phyloP scores from a whole-genome alignment of 2,888 invertebrate species.

The Exephanes ischioxanthus region DNA sequence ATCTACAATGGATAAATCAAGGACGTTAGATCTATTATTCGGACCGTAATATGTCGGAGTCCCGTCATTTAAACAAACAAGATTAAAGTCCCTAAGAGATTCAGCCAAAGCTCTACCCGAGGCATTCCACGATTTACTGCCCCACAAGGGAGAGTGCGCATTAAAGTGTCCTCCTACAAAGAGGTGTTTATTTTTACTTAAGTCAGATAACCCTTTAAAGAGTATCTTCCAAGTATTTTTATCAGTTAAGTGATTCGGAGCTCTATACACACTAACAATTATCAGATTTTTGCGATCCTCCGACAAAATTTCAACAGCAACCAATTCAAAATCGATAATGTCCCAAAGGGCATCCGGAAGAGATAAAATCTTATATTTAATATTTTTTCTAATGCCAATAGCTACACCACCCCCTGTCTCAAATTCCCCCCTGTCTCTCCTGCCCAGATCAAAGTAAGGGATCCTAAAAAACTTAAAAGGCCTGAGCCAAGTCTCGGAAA shows the following conservation, averaged over 20 bases:
- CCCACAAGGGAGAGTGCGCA: not conserved
- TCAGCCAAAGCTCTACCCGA: not conserved
- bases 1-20: not conserved
- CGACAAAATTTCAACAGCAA: not conserved
- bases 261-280: not conserved
- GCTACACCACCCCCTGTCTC: constrained; percentile 8
- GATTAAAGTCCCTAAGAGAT: not conserved
- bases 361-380: not conserved
- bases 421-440: not conserved
- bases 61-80: not conserved
- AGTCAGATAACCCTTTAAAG: not conserved
- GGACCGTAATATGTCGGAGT: not conserved
- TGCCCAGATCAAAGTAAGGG: not conserved
- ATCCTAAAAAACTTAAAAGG: not conserved
- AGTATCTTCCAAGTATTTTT: not conserved
- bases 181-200: not conserved
- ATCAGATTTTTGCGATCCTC: not conserved
- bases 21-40: not conserved
- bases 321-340: not conserved
- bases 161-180: not conserved
- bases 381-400: constrained; percentile 10
- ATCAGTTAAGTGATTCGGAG: not conserved
- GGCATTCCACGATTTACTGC: not conserved
- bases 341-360: not conserved
- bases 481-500: no score